phyloP scores from a whole-genome alignment of 2,797 vertebrate genomes.

The Rhinichthys osculus region DNA sequence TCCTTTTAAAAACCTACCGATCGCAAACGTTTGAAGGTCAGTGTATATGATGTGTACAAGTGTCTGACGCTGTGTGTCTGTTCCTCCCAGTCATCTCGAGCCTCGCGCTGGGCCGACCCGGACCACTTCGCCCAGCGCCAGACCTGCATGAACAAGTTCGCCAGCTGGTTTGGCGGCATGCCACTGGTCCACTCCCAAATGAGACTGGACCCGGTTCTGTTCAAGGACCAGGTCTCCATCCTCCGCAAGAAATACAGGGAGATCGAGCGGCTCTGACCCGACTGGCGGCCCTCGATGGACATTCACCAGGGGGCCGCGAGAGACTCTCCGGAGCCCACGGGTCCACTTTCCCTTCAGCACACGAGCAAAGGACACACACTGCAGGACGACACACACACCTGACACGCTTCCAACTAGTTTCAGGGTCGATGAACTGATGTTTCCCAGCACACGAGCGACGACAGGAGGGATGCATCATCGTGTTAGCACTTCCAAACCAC shows the following conservation, averaged over 20 bases:
- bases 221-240: slow-evolving; percentile 86
- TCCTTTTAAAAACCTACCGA: too few species aligned
- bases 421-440: slow-evolving; percentile 65
- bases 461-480: slow-evolving; percentile 66
- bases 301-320: slow-evolving; percentile 73
- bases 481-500: slow-evolving; percentile 58
- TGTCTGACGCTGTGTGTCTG: not conserved
- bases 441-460: slow-evolving; percentile 70
- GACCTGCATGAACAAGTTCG: slow-evolving; percentile 99
- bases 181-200: slow-evolving; percentile 98
- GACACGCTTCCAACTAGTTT: slow-evolving; percentile 73
- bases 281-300: slow-evolving; percentile 73
- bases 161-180: slow-evolving; percentile 99
- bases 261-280: slow-evolving; percentile 96
- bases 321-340: slow-evolving; percentile 67
- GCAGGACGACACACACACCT: slow-evolving; percentile 62
- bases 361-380: slow-evolving; percentile 69
- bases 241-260: slow-evolving; percentile 92
- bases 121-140: slow-evolving; percentile 99
- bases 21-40: too few species aligned
- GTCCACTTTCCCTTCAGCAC: slow-evolving; percentile 73
- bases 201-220: slow-evolving; percentile 95
- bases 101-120: slow-evolving; percentile 98
- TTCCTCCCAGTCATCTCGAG: slow-evolving; percentile 87
- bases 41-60: too few species aligned